These are phyloP conservation scores for Drosophila borborema DNA, from an alignment of 2,888 invertebrate species.

Conservation along the genomic window DNA sequence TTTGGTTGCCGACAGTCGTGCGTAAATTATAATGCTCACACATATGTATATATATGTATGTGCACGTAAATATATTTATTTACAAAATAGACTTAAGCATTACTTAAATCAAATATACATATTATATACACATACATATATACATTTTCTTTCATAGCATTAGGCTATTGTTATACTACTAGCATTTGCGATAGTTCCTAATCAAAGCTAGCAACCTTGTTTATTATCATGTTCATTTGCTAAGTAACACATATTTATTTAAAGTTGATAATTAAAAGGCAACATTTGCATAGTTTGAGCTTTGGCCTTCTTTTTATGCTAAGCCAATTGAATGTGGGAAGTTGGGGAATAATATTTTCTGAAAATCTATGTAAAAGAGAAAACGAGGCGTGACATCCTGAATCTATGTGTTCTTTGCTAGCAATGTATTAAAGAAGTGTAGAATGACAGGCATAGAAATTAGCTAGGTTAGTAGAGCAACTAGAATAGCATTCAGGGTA, in stretches of 20 bases:
- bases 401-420: neutral
- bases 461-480: no score
- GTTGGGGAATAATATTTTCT: neutral
- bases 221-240: conserved; percentile 17
- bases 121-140: neutral
- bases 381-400: neutral
- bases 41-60: neutral
- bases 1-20: conserved; percentile 19
- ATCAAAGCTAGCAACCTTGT: conserved; percentile 15
- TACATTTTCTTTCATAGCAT: no score
- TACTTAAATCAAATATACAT: conserved; percentile 2
- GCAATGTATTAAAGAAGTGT: neutral
- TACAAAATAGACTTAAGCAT: conserved; percentile 4
- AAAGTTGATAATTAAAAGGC: conserved; percentile 7
- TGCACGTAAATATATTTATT: conserved; percentile 15
- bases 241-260: neutral
- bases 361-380: neutral
- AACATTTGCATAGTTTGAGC: conserved; percentile 3
- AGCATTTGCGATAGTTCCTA: conserved; percentile 7
- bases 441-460: neutral
- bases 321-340: neutral
- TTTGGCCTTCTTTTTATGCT: neutral
- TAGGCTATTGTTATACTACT: neutral
- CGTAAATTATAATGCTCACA: conserved; percentile 37
- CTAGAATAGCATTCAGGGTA: neutral